Evolutionary conservation across 2,113 vertebrate genomes (phyloP), one percentile per base, ranked within the genome.

Genomic region (Mustela lutreola): DNA sequence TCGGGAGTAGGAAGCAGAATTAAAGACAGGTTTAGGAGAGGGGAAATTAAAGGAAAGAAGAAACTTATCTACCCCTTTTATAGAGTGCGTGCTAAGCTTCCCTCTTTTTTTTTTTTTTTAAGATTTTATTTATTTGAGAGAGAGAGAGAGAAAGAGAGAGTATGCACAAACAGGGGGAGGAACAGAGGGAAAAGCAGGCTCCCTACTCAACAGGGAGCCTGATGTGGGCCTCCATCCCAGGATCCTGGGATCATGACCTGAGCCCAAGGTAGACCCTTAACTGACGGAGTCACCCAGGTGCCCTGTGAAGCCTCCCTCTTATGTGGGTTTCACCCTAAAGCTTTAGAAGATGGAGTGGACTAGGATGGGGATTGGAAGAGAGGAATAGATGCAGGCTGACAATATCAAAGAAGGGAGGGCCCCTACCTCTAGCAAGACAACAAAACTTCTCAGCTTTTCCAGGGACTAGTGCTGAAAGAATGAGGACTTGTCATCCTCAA

Each of bases 1-100:
- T 70, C 5, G 33, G 53, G 48, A 79, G 28, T 60, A 15, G 73
- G 42, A 42, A 39, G 39, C 24, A 91, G 63, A 96, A 48, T 33
- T 10, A 10, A 94, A 94, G 70, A 88, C 31, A 94, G 31, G 86
- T 94, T 96, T 67, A 67, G 58, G 48, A 82, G 48, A 80, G n/a
- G 53, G 26, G 79, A 31, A 87, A 82, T 33, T 45, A 53, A 91
- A 84, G n/a, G 48, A 82, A 78, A 53, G n/a, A 63, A 79, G 71
- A 78, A 63, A 87, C 33, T 56, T 26, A 63, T 78, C 36, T 89
- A 63, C 33, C 22, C 42, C n/a, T 62, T 15, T 94, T 92, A 22
- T 48, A 28, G 53, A 89, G 45, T 89, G 31, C 8, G 78, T 62
- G 33, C n/a, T 95, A 92, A 63, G 22, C 21, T n/a, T 76, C 8